Evolutionary conservation across 1,140 invertebrate species (phyloP).

Genomic region (Harlomillsia oculata): DNA sequence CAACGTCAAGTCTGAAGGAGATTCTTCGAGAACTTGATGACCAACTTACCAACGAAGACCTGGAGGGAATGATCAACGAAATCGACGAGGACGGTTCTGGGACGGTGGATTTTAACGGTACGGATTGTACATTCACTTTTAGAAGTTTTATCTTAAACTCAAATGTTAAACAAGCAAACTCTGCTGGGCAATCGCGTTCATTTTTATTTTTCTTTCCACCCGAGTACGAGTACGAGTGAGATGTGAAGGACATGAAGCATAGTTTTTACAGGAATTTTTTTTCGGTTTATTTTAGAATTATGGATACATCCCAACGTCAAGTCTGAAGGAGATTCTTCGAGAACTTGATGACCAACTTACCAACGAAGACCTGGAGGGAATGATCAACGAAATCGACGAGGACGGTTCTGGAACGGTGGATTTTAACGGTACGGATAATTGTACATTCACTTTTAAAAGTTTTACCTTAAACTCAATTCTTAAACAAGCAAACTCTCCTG

Average conservation of each 20-base stretch:
- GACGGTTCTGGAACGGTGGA: conserved; percentile 56
- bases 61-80: conserved; percentile 75
- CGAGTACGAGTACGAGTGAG: not conserved
- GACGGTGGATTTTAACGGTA: conserved; percentile 56
- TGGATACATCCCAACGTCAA: conserved; percentile 70
- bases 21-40: conserved; percentile 68
- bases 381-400: conserved; percentile 74
- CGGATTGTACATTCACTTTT: not conserved
- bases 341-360: conserved; percentile 71
- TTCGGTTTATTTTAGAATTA: conserved; percentile 55
- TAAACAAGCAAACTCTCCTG: not conserved
- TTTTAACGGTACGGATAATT: conserved; percentile 42
- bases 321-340: conserved; percentile 62
- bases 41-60: conserved; percentile 65
- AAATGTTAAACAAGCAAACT: not conserved
- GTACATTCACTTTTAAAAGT: not conserved
- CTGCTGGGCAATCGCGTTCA: not conserved
- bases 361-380: conserved; percentile 67
- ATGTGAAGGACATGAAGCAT: not conserved
- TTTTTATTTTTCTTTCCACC: not conserved
- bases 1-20: conserved; percentile 64
- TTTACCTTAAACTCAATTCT: not conserved
- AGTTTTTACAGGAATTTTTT: not conserved
- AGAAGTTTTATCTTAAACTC: not conserved
- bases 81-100: conserved; percentile 58